Evolutionary conservation across 2,888 invertebrate genomes (phyloP).

Genomic region (Tupiocoris notatus): DNA sequence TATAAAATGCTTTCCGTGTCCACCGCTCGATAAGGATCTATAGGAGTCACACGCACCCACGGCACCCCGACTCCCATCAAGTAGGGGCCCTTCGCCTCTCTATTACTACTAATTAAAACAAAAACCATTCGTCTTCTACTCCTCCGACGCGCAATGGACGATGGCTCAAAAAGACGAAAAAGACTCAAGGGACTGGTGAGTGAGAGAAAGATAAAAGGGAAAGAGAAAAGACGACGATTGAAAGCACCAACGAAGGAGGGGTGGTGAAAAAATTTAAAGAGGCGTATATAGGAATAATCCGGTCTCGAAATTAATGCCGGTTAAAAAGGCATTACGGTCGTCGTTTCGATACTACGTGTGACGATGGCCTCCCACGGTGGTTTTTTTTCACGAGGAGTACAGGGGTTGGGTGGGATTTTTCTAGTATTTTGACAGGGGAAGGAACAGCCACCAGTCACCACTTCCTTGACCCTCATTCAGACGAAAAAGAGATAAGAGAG

Average conservation of each 20-base stretch:
- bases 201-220: not conserved
- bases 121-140: conserved; percentile 35
- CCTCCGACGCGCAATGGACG: not conserved
- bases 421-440: conserved; percentile 28
- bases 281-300: not conserved
- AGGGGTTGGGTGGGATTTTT: not conserved
- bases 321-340: not conserved
- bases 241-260: not conserved
- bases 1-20: conserved; percentile 45
- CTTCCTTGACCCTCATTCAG: not conserved
- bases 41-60: conserved; percentile 39
- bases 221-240: not conserved
- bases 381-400: not conserved
- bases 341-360: not conserved
- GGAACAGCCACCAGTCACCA: conserved; percentile 16
- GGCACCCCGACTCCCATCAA: conserved; percentile 20
- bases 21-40: conserved; percentile 28
- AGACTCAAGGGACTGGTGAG: too few relatives aligned
- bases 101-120: conserved; percentile 39
- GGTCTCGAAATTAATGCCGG: not conserved
- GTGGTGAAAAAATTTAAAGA: not conserved
- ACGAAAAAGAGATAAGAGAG: conserved; percentile 14
- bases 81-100: conserved; percentile 26
- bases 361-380: not conserved
- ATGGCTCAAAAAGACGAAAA: not conserved